These are phyloP conservation scores for honey bee (Apis mellifera) DNA, from an alignment of 1,140 invertebrate species.

Conservation along the genomic window Amel_HAv3.1 CM009936.2:13261501-13262000, in stretches of 20 bases:
- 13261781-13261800: slow-evolving; percentile 85
- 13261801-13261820: slow-evolving; percentile 85
- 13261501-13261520: slow-evolving; percentile 84
- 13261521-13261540: slow-evolving; percentile 82
- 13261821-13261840: slow-evolving; percentile 82
- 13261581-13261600: slow-evolving; percentile 83
- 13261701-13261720: slow-evolving; percentile 82
- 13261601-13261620: slow-evolving; percentile 84
- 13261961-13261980: slow-evolving; percentile 87
- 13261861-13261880: slow-evolving; percentile 81
- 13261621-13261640: slow-evolving; percentile 82
- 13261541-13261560: slow-evolving; percentile 80
- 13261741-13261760: slow-evolving; percentile 85
- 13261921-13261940: slow-evolving; percentile 85
- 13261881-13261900: slow-evolving; percentile 80
- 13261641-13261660: slow-evolving; percentile 80
- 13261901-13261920: slow-evolving; percentile 80
- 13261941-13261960: slow-evolving; percentile 93
- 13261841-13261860: slow-evolving; percentile 79
- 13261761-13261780: slow-evolving; percentile 84
- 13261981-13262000: slow-evolving; percentile 28
- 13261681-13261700: slow-evolving; percentile 88
- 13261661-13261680: slow-evolving; percentile 79
- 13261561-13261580: slow-evolving; percentile 81
- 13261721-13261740: slow-evolving; percentile 81